Percentiles rank a stretch among this genome's conserved stretches.
Conservation (phyloP, 2,113 vertebrate species). For the Toxotes jaculatrix region DNA sequence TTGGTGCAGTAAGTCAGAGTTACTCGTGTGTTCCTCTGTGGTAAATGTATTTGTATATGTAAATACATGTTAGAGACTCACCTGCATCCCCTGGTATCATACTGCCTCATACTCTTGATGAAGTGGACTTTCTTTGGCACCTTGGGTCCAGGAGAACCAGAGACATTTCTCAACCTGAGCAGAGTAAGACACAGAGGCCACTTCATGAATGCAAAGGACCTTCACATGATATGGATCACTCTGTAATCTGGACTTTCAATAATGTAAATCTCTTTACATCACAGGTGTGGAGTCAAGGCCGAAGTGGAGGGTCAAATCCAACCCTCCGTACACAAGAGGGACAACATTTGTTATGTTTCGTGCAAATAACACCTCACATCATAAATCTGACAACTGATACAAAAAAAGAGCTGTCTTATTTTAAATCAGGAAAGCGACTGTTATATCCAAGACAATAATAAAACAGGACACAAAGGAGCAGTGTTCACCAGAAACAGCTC, state of each 20-base stretch:
- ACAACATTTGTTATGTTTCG: background rate
- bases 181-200: background rate
- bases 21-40: background rate
- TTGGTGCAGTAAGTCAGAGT: too few relatives aligned
- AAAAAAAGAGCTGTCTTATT: background rate
- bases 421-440: background rate
- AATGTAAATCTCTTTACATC: background rate
- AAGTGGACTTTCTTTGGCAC: slow-evolving; percentile 96
- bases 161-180: slow-evolving; percentile 84
- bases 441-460: background rate
- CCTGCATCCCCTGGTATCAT: slow-evolving; percentile 97
- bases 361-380: background rate
- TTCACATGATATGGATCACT: background rate
- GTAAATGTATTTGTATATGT: background rate
- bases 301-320: background rate
- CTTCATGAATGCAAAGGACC: background rate
- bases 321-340: background rate
- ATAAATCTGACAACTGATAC: background rate
- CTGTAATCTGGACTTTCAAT: background rate
- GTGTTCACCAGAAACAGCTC: background rate
- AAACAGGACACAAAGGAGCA: background rate
- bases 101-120: slow-evolving; percentile 98
- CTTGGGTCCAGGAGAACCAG: slow-evolving; percentile 91
- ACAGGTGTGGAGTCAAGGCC: background rate
- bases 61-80: slow-evolving; percentile 65